Base-by-base conservation (phyloP, 2,888 invertebrate genomes). In the Dolichomitus sp. region DNA sequence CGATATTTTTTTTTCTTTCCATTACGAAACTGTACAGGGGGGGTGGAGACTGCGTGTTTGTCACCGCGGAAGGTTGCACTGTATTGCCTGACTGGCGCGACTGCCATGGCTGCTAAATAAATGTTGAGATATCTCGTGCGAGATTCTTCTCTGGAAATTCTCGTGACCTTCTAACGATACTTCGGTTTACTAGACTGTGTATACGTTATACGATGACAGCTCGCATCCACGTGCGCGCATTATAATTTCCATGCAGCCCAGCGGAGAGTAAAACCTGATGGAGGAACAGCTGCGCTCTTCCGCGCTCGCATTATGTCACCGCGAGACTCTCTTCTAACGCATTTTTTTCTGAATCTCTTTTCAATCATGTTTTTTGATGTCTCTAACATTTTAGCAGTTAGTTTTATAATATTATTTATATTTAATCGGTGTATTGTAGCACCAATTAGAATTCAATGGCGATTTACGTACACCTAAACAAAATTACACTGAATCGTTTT, bases 181-280 rank as follows among this genome's bases (percentile, higher is more conserved):
- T 61, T 19, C 42, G 50, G 45, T 70, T 37, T 19, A 17, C 48
- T 45, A 40, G 30, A 17, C 57, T 33, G 14, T 52, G 63, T 66
- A 27, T 59, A 70, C 54, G 30, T 40, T 19, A 12, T 19, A 70
- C 45, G 59, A 57, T 79, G 75, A 75, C 79, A 75, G 72, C 57
- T 75, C 74, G 70, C 30, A 54, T 59, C 75, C 82, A 83, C 82
- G 82, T 83, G 82, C 79, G 72, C 72, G 72, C 52, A 72, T 68
- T 61, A 75, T 61, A 50, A 82, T 79, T 75, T 75, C 70, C 79
- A 66, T 82, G 70, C 70, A 52, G 42, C 50, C 27, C 50, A 61
- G 27, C 33, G 9, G 61, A 68, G 76, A 52, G 76, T 27, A 45
- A 42, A 66, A 59, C 61, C 61, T 30, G 19, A 52, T 1, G 40